A percentile compares a stretch with the other conserved stretches of the same genome.
Evolutionary conservation across 2,113 vertebrate species (phyloP).

Genomic region (Channa maculata): DNA sequence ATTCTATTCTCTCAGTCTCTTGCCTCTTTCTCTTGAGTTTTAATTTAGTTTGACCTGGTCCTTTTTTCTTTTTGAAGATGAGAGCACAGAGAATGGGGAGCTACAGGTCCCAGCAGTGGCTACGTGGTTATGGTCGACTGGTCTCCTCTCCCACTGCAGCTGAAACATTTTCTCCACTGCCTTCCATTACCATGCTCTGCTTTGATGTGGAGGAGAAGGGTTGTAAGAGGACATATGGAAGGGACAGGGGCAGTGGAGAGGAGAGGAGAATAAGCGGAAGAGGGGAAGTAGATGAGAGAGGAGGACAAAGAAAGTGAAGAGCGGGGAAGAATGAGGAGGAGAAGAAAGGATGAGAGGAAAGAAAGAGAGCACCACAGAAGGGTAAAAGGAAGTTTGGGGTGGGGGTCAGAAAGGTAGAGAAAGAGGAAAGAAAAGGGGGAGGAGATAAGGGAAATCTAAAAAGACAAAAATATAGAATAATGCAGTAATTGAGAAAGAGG

Average conservation of each 20-base stretch:
- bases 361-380: too few species aligned
- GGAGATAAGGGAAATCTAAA: neutral
- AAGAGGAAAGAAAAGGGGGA: neutral
- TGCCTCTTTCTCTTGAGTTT: constrained; percentile 29
- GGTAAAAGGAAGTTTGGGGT: neutral
- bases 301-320: neutral
- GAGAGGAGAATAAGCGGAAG: too few species aligned
- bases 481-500: too few species aligned
- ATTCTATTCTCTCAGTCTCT: constrained; percentile 24
- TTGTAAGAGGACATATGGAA: too few species aligned
- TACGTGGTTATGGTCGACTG: neutral
- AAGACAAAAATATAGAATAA: neutral
- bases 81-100: constrained; percentile 3
- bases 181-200: constrained; percentile 20
- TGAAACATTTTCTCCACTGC: constrained; percentile 40
- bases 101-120: neutral
- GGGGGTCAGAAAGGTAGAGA: neutral
- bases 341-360: neutral
- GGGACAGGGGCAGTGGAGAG: too few species aligned
- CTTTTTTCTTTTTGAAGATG: constrained; percentile 45
- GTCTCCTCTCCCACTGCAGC: constrained; percentile 21
- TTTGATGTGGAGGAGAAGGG: constrained; percentile 1
- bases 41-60: constrained; percentile 61
- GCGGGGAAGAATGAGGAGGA: too few species aligned
- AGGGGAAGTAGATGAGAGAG: neutral